phyloP scores from a whole-genome alignment of 1,140 invertebrate species.

The Zophobas atratus region DNA sequence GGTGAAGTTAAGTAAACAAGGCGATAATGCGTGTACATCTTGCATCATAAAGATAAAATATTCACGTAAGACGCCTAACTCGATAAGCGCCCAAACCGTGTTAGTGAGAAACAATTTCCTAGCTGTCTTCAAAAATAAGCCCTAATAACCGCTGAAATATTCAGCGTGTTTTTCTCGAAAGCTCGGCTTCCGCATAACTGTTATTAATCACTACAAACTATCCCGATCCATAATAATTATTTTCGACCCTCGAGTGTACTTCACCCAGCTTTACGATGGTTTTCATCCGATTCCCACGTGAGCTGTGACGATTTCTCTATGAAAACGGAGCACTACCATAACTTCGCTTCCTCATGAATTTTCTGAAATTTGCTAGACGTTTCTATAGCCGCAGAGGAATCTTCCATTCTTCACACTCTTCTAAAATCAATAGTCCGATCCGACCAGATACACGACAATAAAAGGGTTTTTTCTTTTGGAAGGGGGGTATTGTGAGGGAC shows the following conservation, averaged over 20 bases:
- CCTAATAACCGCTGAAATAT: background rate
- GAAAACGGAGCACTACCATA: background rate
- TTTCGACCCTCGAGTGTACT: background rate
- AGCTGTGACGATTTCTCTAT: slow-evolving; percentile 3
- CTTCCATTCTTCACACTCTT: background rate
- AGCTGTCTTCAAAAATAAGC: slow-evolving; percentile 3
- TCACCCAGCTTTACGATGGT: background rate
- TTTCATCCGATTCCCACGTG: background rate
- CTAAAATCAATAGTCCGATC: slow-evolving; percentile 1
- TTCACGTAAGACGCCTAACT: background rate
- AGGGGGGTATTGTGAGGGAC: too few relatives aligned
- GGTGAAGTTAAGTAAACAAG: too few relatives aligned
- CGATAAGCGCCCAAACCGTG: background rate
- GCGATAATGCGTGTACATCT: background rate
- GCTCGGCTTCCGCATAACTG: background rate
- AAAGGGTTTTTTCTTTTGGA: too few relatives aligned
- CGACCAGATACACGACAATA: too few relatives aligned
- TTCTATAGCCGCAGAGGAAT: slow-evolving; percentile 4
- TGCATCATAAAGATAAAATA: too few relatives aligned
- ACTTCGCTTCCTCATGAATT: background rate
- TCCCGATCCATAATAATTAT: slow-evolving; percentile 2
- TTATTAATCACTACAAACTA: background rate
- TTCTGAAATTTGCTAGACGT: slow-evolving; percentile 5
- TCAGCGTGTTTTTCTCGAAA: background rate
- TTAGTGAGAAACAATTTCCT: background rate